phyloP scores from a whole-genome alignment of 2,888 invertebrate species.

The Strigamia crassipes region DNA sequence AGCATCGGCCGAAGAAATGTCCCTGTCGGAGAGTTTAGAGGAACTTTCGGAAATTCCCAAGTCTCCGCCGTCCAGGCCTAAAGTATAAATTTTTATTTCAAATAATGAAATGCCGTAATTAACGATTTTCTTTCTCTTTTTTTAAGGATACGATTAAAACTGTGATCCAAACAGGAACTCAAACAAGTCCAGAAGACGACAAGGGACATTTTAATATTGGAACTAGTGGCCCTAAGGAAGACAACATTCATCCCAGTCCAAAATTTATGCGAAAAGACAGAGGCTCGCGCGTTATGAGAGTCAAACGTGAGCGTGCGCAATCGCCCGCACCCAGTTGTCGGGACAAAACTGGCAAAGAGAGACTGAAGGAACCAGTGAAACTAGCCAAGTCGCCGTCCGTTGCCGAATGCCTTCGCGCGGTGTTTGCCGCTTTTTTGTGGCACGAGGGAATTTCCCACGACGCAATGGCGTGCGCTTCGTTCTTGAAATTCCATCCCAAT shows the following conservation, averaged over 20 bases:
- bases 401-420: conserved; percentile 88
- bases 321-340: conserved; percentile 57
- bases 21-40: background rate
- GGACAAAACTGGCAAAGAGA: conserved; percentile 55
- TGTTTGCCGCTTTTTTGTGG: conserved; percentile 96
- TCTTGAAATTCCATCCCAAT: conserved; percentile 88
- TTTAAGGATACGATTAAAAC: conserved; percentile 59
- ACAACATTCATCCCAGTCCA: conserved; percentile 62
- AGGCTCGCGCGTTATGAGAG: conserved; percentile 59
- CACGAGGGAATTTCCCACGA: conserved; percentile 97
- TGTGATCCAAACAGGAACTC: conserved; percentile 70
- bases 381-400: conserved; percentile 89
- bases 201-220: conserved; percentile 69
- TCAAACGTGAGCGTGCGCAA: conserved; percentile 58
- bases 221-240: conserved; percentile 61
- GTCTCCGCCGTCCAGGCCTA: background rate
- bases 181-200: conserved; percentile 69
- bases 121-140: background rate
- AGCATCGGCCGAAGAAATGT: conserved; percentile 32
- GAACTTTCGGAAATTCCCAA: background rate
- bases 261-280: conserved; percentile 66
- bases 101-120: background rate
- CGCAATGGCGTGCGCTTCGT: conserved; percentile 96
- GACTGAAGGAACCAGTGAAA: conserved; percentile 64
- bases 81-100: background rate